phyloP scores from a whole-genome alignment of 2,113 vertebrate genomes.

The Chamaetylas fuelleborni region DNA sequence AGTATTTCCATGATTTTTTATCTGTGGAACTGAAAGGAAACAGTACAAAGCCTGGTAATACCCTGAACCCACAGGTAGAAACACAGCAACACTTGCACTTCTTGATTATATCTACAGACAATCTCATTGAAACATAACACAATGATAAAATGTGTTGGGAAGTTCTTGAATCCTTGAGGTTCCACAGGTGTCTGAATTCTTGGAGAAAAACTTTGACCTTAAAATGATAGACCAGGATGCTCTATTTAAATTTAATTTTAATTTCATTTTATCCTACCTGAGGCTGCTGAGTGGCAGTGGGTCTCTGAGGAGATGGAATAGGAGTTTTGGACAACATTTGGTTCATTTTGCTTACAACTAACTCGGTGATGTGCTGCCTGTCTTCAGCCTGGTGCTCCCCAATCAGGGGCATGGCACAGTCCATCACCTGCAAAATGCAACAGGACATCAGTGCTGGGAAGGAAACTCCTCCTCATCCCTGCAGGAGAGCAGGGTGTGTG shows the following conservation, averaged over 20 bases:
- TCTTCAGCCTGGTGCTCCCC: conserved; percentile 95
- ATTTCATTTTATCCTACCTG: conserved; percentile 78
- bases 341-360: conserved; percentile 91
- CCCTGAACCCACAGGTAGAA: neutral
- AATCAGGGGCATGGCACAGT: conserved; percentile 94
- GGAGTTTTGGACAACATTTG: conserved; percentile 83
- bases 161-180: neutral
- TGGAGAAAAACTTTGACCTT: neutral
- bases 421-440: conserved; percentile 83
- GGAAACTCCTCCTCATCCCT: neutral
- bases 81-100: neutral
- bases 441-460: neutral
- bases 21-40: neutral
- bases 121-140: neutral
- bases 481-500: accelerated
- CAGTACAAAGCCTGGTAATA: neutral
- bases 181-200: neutral
- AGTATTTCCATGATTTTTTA: neutral
- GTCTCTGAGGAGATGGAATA: conserved; percentile 85
- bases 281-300: conserved; percentile 87
- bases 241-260: neutral
- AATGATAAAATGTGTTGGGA: neutral
- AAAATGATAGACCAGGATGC: neutral
- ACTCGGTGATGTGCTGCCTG: conserved; percentile 90
- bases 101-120: neutral